A percentile compares a stretch with the other conserved stretches of the same genome.
Evolutionary conservation across 2,113 vertebrate species (phyloP).

Genomic region (Tyto alba): DNA sequence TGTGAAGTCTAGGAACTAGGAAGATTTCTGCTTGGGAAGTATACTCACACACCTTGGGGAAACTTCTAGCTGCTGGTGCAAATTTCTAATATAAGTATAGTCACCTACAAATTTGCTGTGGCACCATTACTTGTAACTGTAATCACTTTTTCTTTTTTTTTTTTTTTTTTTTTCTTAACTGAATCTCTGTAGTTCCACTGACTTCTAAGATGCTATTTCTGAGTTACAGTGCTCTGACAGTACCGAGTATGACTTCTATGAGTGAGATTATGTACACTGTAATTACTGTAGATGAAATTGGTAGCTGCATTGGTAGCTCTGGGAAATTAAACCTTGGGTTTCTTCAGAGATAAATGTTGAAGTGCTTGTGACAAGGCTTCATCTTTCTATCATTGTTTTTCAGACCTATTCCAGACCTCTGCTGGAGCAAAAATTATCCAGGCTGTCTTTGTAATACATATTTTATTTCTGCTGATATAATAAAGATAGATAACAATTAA

Average conservation of each 20-base stretch:
- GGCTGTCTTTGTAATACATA: neutral
- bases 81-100: neutral
- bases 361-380: neutral
- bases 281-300: neutral
- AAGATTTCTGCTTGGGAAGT: neutral
- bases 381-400: neutral
- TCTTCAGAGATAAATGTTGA: neutral
- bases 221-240: neutral
- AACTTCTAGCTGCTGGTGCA: neutral
- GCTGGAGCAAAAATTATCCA: neutral
- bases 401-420: neutral
- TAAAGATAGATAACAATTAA: neutral
- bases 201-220: neutral
- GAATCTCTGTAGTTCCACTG: neutral
- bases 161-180: neutral
- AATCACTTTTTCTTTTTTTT: too few species aligned
- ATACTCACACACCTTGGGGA: neutral
- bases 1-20: neutral
- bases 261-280: neutral
- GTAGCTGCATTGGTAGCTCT: neutral
- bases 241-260: neutral
- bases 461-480: neutral
- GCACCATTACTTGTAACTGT: neutral
- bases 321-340: neutral
- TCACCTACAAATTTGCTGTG: neutral